Evolutionary conservation across 2,888 invertebrate species (phyloP), one percentile per base, ranked within the genome.

Genomic region (Apodemia duryi): DNA sequence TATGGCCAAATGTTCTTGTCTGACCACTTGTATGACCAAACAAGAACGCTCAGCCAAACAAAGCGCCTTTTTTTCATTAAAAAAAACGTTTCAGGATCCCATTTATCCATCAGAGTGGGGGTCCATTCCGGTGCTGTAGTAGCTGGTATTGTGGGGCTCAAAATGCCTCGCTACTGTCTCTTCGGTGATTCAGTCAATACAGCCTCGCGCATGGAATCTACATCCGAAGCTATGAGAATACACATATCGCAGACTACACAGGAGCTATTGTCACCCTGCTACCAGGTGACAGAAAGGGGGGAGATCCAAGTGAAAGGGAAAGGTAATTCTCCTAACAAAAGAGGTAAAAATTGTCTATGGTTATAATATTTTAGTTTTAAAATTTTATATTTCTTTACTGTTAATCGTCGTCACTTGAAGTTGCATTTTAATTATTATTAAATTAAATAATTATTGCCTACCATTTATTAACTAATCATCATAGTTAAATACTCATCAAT

Each of bases 151-250:
- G 98, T 98, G 0, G 98, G 98, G 0, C 87, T 98, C 7, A 98
- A 98, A 89, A 98, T 98, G 98, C 98, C 98, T 0, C 88, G 95
- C 51, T 96, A 96, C 83, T 97, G 97, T 75, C 92, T 97, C 0
- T 98, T 98, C 78, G 98, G 98, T 0, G 98, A 98, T 79, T 96
- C 97, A 0, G 98, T 98, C 0, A 97, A 97, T 78, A 97, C 97
- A 0, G 98, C 98, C 0, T 97, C 97, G 0, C 92, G 97, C 46
- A 98, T 98, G 98, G 98, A 98, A 81, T 97, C 97, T 0, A 97
- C 97, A 0, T 97, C 97, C 68, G 95, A 96, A 78, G 96, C 98
- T 0, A 98, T 98, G 97, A 96, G 97, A 84, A 96, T 99, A 69
- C 98, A 99, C 83, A 97, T 99, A 76, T 98, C 98, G 2, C 95